Conservation (phyloP, 2,113 vertebrate species). For the Lophura nycthemera region DNA sequence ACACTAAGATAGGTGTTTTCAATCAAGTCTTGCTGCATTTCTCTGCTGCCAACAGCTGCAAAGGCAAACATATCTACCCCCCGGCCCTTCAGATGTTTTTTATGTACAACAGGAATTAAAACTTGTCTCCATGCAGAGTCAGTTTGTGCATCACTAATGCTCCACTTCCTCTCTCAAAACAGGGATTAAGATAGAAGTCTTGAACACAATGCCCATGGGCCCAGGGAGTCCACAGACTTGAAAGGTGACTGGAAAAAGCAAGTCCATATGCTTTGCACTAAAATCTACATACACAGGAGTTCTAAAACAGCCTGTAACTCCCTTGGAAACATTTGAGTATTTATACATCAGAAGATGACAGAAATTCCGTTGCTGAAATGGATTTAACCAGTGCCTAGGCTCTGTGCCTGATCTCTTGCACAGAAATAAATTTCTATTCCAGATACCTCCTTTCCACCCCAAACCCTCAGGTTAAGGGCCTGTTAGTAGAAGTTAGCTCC, state of each 20-base stretch:
- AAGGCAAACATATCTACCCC: background rate
- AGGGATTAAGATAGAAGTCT: background rate
- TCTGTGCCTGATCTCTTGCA: background rate
- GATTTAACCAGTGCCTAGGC: background rate
- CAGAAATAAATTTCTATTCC: background rate
- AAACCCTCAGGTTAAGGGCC: background rate
- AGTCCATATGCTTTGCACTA: accelerated
- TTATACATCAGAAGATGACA: background rate
- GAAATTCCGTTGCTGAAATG: background rate
- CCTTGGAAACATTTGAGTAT: background rate
- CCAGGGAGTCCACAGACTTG: background rate
- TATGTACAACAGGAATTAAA: background rate
- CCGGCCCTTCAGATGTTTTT: background rate
- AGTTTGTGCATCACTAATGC: background rate
- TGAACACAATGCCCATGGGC: background rate
- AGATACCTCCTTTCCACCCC: background rate
- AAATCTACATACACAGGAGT: background rate
- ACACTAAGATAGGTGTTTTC: background rate
- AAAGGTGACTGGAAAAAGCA: background rate
- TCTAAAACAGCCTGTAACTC: background rate
- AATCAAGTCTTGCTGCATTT: slow-evolving; percentile 5
- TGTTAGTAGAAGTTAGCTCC: background rate
- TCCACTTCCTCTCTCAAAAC: background rate
- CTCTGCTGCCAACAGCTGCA: slow-evolving; percentile 43
- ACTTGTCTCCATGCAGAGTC: background rate